Evolutionary conservation across 2,113 vertebrate species (phyloP).

Genomic region (Elgaria multicarinata): DNA sequence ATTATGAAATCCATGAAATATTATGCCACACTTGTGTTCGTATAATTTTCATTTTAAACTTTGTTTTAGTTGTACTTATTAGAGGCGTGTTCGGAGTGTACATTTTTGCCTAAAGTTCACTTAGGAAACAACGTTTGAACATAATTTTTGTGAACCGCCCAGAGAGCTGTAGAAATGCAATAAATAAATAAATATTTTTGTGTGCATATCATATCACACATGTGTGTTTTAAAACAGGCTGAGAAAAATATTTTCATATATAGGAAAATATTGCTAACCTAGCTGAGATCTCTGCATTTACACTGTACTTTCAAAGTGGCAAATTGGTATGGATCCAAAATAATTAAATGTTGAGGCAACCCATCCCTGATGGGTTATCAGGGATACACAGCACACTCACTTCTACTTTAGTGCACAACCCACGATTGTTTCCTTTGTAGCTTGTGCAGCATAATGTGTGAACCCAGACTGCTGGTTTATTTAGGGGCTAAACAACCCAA

Average conservation of each 20-base stretch:
- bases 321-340: neutral
- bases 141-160: too few species aligned
- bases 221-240: neutral
- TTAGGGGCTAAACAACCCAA: too few species aligned
- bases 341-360: neutral
- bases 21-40: fast-evolving
- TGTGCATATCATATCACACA: too few species aligned
- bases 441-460: too few species aligned
- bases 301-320: constrained; percentile 30
- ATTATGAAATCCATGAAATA: neutral
- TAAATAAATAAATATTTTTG: too few species aligned
- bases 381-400: too few species aligned
- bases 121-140: constrained; percentile 2
- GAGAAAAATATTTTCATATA: neutral
- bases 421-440: too few species aligned
- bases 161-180: too few species aligned
- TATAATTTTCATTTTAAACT: neutral
- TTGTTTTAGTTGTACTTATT: constrained; percentile 7
- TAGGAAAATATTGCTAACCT: neutral
- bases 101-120: constrained; percentile 1
- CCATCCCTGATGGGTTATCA: too few species aligned
- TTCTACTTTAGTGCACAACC: too few species aligned
- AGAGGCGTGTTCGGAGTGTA: neutral
- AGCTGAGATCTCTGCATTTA: neutral
- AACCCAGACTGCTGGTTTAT: too few species aligned